Conservation (phyloP, 2,797 vertebrate species). For the Cynopterus sphinx region DNA sequence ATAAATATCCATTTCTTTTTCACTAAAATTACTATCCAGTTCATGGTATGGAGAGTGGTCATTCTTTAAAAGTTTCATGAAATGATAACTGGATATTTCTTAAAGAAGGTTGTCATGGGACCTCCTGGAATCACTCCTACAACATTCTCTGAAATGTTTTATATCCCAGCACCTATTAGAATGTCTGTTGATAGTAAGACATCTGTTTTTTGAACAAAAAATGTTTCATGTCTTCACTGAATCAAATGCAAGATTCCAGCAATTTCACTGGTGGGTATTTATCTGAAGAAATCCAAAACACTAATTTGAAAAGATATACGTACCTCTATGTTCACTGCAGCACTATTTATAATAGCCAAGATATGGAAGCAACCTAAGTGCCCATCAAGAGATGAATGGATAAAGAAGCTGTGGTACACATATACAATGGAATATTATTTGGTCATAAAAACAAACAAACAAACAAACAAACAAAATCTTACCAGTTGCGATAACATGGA, state of each 20-base stretch:
- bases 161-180: neutral
- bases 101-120: neutral
- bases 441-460: too few relatives aligned
- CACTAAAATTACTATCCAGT: neutral
- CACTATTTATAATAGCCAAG: too few relatives aligned
- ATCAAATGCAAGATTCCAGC: neutral
- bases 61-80: neutral
- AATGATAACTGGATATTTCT: neutral
- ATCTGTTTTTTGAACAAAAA: neutral
- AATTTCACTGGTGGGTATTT: too few relatives aligned
- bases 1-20: neutral
- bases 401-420: too few relatives aligned
- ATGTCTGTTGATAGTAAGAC: neutral
- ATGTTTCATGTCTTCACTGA: neutral
- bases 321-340: too few relatives aligned
- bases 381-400: too few relatives aligned
- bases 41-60: neutral
- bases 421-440: too few relatives aligned
- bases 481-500: too few relatives aligned
- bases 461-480: too few relatives aligned
- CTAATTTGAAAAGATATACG: too few relatives aligned
- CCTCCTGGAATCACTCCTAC: neutral
- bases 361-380: too few relatives aligned
- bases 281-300: too few relatives aligned
- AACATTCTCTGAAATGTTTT: neutral